These are phyloP conservation scores for Phyllopteryx taeniolatus DNA, from an alignment of 2,113 vertebrate genomes.

Conservation along the genomic window DNA sequence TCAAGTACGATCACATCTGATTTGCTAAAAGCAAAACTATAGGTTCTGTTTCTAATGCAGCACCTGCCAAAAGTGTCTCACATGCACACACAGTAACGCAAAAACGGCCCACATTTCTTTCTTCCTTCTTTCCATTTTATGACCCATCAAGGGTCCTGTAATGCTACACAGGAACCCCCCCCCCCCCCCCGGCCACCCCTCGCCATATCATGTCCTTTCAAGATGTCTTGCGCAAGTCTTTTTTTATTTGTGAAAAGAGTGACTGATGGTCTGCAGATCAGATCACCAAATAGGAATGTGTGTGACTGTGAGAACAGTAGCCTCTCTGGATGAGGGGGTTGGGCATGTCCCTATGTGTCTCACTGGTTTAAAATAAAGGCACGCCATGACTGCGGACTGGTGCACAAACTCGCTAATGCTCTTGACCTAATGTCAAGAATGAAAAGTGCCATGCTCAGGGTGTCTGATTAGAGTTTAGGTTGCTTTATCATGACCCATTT, in stretches of 20 bases:
- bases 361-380: conserved; percentile 39
- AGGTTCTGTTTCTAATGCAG: conserved; percentile 16
- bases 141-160: conserved; percentile 22
- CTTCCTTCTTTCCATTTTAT: conserved; percentile 11
- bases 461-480: conserved; percentile 9
- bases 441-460: conserved; percentile 27
- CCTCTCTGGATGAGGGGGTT: conserved; percentile 19
- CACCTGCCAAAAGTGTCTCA: conserved; percentile 39
- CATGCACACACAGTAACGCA: conserved; percentile 21
- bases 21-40: conserved; percentile 28
- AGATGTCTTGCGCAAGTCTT: conserved; percentile 38
- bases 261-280: conserved; percentile 35
- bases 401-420: conserved; percentile 25
- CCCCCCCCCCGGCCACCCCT: neutral
- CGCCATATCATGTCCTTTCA: conserved; percentile 20
- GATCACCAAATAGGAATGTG: conserved; percentile 45
- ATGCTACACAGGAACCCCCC: conserved; percentile 29
- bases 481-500: conserved; percentile 3
- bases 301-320: conserved; percentile 39
- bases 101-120: conserved; percentile 28
- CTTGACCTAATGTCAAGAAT: conserved; percentile 41
- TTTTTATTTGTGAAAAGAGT: conserved; percentile 7
- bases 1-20: conserved; percentile 40
- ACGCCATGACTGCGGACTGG: conserved; percentile 18
- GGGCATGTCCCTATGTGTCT: conserved; percentile 26